A percentile compares a stretch with the other conserved stretches of the same genome.
These are phyloP conservation scores for Oreochromis aureus DNA, from an alignment of 2,113 vertebrate genomes.

Conservation along the genomic window DNA sequence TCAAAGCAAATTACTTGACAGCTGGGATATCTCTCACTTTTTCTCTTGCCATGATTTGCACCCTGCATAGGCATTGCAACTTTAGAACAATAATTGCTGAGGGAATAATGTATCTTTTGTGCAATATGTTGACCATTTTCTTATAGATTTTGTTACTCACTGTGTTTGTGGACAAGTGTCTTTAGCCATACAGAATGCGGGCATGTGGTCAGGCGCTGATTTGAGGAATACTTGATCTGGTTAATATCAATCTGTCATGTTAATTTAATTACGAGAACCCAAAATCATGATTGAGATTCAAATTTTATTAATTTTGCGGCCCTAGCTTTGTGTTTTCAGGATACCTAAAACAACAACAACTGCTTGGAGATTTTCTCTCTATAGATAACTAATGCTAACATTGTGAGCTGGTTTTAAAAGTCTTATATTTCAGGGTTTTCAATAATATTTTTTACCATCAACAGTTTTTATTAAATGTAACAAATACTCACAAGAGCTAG, in stretches of 20 bases:
- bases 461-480: neutral
- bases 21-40: neutral
- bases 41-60: neutral
- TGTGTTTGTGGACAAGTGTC: neutral
- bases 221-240: neutral
- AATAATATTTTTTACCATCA: neutral
- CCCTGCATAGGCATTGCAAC: neutral
- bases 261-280: neutral
- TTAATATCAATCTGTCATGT: neutral
- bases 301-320: neutral
- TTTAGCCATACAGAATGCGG: neutral
- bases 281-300: neutral
- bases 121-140: neutral
- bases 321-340: neutral
- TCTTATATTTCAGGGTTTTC: neutral
- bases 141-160: neutral
- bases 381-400: neutral
- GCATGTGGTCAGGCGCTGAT: neutral
- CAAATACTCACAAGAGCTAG: neutral
- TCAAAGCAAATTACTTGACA: neutral
- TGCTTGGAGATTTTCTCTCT: neutral
- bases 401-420: neutral
- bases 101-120: neutral
- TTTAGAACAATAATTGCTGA: neutral
- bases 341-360: neutral